Evolutionary conservation across 2,113 vertebrate species (phyloP).

Genomic region (Crotalus viridis): DNA sequence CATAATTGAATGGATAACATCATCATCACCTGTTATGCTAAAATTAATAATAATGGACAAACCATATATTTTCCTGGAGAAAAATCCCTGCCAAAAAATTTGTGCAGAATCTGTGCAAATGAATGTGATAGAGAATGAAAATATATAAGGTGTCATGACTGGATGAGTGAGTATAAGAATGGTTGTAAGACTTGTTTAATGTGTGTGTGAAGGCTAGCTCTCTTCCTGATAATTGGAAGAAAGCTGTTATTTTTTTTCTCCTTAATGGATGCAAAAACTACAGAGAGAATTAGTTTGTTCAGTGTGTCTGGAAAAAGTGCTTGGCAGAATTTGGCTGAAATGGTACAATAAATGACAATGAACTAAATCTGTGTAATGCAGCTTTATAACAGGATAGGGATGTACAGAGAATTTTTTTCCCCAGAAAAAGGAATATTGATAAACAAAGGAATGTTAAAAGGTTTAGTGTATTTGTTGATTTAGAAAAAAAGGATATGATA

Average conservation of each 20-base stretch:
- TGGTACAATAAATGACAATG: neutral
- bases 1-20: neutral
- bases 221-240: neutral
- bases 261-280: neutral
- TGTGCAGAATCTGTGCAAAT: neutral
- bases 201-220: neutral
- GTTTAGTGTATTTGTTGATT: neutral
- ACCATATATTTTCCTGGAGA: neutral
- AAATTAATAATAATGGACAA: neutral
- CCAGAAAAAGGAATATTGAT: neutral
- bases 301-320: neutral
- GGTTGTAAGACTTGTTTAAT: neutral
- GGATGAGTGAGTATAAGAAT: neutral
- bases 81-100: neutral
- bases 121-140: neutral
- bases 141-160: neutral
- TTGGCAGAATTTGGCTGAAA: neutral
- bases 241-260: neutral
- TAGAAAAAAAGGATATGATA: no score
- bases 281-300: neutral
- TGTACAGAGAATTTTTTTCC: neutral
- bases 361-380: neutral
- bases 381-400: neutral
- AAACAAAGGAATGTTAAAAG: neutral
- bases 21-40: neutral